phyloP scores from a whole-genome alignment of 2,888 invertebrate species.

The Cephus runcator region DNA sequence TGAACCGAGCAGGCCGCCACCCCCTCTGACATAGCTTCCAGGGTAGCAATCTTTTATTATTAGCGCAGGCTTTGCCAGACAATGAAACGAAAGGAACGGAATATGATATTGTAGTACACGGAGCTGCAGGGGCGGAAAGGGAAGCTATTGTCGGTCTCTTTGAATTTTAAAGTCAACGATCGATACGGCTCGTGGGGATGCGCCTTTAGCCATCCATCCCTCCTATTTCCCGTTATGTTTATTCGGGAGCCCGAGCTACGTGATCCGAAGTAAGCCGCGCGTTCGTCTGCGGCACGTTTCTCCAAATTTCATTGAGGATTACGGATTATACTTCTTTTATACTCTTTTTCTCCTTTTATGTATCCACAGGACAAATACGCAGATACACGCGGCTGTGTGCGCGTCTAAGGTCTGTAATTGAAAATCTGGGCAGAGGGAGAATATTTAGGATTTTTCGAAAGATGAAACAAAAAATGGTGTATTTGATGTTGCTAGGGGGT shows the following conservation, averaged over 20 bases:
- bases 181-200: slow-evolving; percentile 63
- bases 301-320: slow-evolving; percentile 22
- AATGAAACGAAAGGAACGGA: slow-evolving; percentile 66
- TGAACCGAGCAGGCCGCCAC: not conserved
- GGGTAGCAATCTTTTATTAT: slow-evolving; percentile 66
- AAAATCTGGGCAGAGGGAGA: too few species aligned
- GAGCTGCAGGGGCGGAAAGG: slow-evolving; percentile 37
- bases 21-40: slow-evolving; percentile 53
- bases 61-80: slow-evolving; percentile 66
- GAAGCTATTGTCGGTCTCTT: slow-evolving; percentile 67
- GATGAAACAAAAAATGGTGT: too few species aligned
- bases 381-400: too few species aligned
- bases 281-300: slow-evolving; percentile 14
- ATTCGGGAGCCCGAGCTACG: slow-evolving; percentile 23
- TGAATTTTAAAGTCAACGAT: slow-evolving; percentile 66
- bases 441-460: too few species aligned
- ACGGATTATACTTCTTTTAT: slow-evolving; percentile 1
- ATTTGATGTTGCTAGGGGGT: not conserved
- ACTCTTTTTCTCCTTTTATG: too few species aligned
- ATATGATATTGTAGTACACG: slow-evolving; percentile 64
- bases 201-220: slow-evolving; percentile 58
- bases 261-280: slow-evolving; percentile 17
- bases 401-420: too few species aligned
- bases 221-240: slow-evolving; percentile 23
- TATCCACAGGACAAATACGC: too few species aligned